Evolutionary conservation across 2,797 vertebrate species (phyloP), one percentile per base, ranked within the genome.

Genomic region (Sparidentex hasta): DNA sequence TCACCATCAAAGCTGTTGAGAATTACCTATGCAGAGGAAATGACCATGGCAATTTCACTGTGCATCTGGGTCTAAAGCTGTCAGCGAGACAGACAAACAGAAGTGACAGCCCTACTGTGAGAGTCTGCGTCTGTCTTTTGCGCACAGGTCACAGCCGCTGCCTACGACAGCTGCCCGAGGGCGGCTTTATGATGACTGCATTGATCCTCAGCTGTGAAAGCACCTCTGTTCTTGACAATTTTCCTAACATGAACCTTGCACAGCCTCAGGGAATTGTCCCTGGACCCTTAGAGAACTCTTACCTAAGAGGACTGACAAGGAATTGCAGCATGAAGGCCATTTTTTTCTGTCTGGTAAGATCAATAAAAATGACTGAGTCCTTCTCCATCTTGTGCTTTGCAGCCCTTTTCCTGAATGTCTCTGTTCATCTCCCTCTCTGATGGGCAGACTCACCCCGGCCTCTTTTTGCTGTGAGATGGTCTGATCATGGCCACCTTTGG

Each of bases 401-500:
- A 23, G 17, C 29, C 25, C 47, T 62, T 69, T 62, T 62, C n/a
- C 51, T 55, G 44, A 7, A 54, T 41, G 25, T 81, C 57, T 64
- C 17, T 78, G 38, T 52, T 52, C 62, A 48, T 61, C 44, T 65
- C 33, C 43, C 44, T 54, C 17, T 58, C 43, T 66, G 27, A 47
- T 25, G 5, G 48, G 20, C 48, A 71, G 20, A 94, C 98, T 97
- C 94, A 99, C 98, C 95, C 95, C n/a, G 96, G 96, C 77, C 97
- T 96, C 92, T 95, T 98, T 90, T 96, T 99, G 94, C 95, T 96
- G 91, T 95, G 94, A 82, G 95, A 96, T 16, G 96, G 95, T 71
- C 95, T 95, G 82, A 99, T 98, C 95, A 96, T 99, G 70, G 98
- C 98, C 87, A 99, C 98, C 93, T 99, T 99, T 2, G 98, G 98